These are phyloP conservation scores for Lithodes maja DNA, from an alignment of 2,888 invertebrate genomes.

Conservation along the genomic window DNA sequence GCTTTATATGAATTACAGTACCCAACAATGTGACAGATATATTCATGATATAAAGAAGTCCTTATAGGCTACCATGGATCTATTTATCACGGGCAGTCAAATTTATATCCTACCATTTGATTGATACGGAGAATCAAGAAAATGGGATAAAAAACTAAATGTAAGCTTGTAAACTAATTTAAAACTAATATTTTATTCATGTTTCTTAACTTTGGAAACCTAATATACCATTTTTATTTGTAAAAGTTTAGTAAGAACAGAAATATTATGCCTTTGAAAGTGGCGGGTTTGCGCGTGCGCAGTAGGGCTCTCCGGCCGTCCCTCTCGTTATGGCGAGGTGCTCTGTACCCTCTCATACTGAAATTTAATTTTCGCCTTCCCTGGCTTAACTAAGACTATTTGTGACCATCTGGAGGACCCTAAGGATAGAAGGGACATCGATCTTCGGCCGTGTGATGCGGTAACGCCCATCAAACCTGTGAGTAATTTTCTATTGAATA, in stretches of 20 bases:
- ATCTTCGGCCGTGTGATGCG: constrained; percentile 19
- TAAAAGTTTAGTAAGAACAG: neutral
- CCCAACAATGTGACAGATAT: too few species aligned
- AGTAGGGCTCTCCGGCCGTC: constrained; percentile 20
- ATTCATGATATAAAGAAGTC: too few species aligned
- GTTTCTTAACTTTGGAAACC: too few species aligned
- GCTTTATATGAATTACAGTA: too few species aligned
- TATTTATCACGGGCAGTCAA: too few species aligned
- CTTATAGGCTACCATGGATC: too few species aligned
- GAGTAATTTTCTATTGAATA: constrained; percentile 47
- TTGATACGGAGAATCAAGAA: too few species aligned
- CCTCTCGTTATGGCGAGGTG: constrained; percentile 53
- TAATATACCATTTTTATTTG: neutral
- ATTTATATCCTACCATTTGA: too few species aligned
- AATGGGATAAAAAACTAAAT: too few species aligned
- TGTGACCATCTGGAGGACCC: neutral
- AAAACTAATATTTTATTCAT: too few species aligned
- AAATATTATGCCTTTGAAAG: constrained; percentile 13
- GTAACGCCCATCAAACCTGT: neutral
- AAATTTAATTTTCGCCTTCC: neutral
- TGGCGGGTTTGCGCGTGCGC: constrained; percentile 50
- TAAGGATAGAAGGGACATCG: constrained; percentile 34
- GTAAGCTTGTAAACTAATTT: too few species aligned
- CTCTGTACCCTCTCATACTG: constrained; percentile 26
- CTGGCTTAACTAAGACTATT: neutral